Evolutionary conservation across 2,888 invertebrate species (phyloP).

Genomic region (Limenitis camilla): DNA sequence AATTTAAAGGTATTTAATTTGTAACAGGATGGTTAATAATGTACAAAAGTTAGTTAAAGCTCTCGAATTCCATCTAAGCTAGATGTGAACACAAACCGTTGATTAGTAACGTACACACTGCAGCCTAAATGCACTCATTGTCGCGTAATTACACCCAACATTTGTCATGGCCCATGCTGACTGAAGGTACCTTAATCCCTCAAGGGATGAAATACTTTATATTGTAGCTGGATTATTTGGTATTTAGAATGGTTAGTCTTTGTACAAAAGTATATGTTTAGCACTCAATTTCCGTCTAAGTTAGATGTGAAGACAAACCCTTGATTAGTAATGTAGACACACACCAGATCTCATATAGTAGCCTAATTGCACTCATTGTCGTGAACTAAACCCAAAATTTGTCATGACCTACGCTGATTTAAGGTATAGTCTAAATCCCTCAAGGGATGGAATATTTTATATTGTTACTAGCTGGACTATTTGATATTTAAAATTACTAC

Average conservation of each 20-base stretch:
- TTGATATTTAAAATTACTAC: slow-evolving; percentile 20
- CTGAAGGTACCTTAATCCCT: slow-evolving; percentile 10
- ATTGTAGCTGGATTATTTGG: too few species aligned
- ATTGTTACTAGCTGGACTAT: too few species aligned
- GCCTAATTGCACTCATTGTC: slow-evolving; percentile 68
- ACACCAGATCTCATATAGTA: too few species aligned
- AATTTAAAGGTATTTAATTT: too few species aligned
- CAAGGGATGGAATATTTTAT: too few species aligned
- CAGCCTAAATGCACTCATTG: slow-evolving; percentile 66
- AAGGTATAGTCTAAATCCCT: background rate
- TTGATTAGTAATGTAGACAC: slow-evolving; percentile 47
- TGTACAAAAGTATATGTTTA: too few species aligned
- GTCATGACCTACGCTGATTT: slow-evolving; percentile 45
- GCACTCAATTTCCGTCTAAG: slow-evolving; percentile 13
- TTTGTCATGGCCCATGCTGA: slow-evolving; percentile 52
- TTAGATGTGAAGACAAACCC: slow-evolving; percentile 39
- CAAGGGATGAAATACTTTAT: slow-evolving; percentile 6
- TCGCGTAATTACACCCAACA: slow-evolving; percentile 65
- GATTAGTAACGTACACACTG: slow-evolving; percentile 44
- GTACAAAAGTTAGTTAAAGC: slow-evolving; percentile 2
- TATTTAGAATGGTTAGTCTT: too few species aligned
- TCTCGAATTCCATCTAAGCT: slow-evolving; percentile 14
- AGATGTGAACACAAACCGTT: slow-evolving; percentile 43
- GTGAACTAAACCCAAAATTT: slow-evolving; percentile 64
- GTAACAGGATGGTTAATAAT: background rate